Evolutionary conservation across 1,140 invertebrate species (phyloP), one percentile per base, ranked within the genome.

Genomic region (Myzus persicae): DNA sequence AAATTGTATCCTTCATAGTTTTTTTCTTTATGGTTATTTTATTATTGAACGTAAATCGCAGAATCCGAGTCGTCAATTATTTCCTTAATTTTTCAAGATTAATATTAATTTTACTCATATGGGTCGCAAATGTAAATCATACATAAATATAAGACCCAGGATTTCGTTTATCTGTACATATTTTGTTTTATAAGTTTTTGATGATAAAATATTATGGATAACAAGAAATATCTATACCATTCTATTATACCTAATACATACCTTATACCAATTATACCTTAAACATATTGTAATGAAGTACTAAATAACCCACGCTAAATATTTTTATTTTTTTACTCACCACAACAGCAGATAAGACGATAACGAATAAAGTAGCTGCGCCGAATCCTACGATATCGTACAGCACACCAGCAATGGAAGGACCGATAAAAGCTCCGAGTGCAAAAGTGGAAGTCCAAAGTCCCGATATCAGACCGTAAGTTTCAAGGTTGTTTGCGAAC

Each of bases 391-490:
- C 96, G 89, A 95, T 96, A 94, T 98, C 97, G 93, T 97, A 96
- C 1, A 98, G 95, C 76, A 97, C 96, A 18, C 97, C 97, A 54
- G 97, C 97, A 0, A 98, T 95, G 2, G 97, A 97, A 2, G 97
- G 97, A 0, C 97, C 97, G 46, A 98, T 97, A 95, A 98, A 98
- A 44, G 97, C 97, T n/a, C 98, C 98, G 0, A 98, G 95, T 5
- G 98, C 98, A 94, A 98, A 98, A 0, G 97, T 97, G 24, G 97
- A 98, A 0, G 98, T 98, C 97, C 97, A 98, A 81, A 98, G 95
- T 3, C 97, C 97, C 7, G 98, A 98, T 85, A 98, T 97, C 46
- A 98, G 95, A 1, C 97, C 97, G 94, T 98, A 98, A 0, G 98
- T 98, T 94, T 97, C 97, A 59, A 98, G 95, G 93, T 97, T 97